Base-by-base conservation (phyloP, 2,888 invertebrate genomes). In the Amaurobius ferox region DNA sequence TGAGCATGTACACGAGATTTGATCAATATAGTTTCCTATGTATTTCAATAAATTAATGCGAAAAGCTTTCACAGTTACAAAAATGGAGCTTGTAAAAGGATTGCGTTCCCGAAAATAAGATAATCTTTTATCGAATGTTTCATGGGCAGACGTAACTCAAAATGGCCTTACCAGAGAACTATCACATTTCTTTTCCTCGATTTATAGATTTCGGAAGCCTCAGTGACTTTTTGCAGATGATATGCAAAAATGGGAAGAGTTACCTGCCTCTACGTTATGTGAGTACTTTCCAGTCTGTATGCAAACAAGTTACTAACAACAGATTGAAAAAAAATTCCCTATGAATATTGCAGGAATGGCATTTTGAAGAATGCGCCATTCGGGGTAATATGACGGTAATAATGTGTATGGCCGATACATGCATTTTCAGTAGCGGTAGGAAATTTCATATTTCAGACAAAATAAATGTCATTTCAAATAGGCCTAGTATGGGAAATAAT, bases 151-250 rank as follows among this genome's bases (percentile, higher is more conserved):
- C 6, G 28, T 9, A 67, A 26, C 35, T 39, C 35, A 28, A 79
- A 26, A n/a, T n/a, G 28, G 64, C 13, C 28, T n/a, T n/a, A 16
- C 6, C 19, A 68, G 35, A 55, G 16, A 44, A 40, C 28, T 62
- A 66, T 19, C 64, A n/a, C 67, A 32, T 48, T 48, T 78, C 61
- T 55, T 35, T 68, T 35, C 61, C 44, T 28, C 35, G 26, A 70
- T 55, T 78, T 78, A 78, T 78, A 68, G 61, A 48, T 35, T 28
- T 68, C 66, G 32, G 40, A 68, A 78, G 78, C 35, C 61, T 68
- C 68, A 55, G 35, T 68, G 55, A 61, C 39, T 68, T 68, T 78
- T 39, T 68, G 39, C 68, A 29, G 68, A 68, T 68, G 78, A 68
- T 28, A 61, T 16, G 35, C 16, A 32, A 23, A 35, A 39, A 67